Evolutionary conservation across 23 tunicate genomes (phyloP).

Genomic region (Pegea sp.): DNA sequence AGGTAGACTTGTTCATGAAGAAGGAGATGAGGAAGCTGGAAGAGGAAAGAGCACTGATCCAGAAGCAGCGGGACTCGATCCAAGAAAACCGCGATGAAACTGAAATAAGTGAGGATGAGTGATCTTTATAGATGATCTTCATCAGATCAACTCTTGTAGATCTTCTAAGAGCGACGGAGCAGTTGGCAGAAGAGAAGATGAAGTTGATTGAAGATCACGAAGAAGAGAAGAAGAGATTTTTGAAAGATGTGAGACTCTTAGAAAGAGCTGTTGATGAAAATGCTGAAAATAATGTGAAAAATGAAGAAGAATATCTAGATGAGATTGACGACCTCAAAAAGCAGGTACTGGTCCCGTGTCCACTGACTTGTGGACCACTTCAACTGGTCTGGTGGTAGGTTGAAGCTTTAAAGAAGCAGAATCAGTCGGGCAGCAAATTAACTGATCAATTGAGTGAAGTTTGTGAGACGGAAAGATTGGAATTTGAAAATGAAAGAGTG

Average conservation of each 20-base stretch:
- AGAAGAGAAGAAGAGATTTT: conserved; percentile 26
- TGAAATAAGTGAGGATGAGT: conserved; percentile 34
- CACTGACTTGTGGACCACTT: background rate
- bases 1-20: conserved; percentile 7
- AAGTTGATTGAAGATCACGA: conserved; percentile 27
- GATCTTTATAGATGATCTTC: background rate
- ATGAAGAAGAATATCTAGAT: conserved; percentile 16
- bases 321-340: conserved; percentile 48
- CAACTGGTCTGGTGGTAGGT: conserved; percentile 13
- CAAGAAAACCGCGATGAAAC: conserved; percentile 30
- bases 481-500: conserved; percentile 63
- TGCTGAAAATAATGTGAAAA: conserved; percentile 21
- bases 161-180: conserved; percentile 35
- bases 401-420: conserved; percentile 39
- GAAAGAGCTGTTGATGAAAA: conserved; percentile 32
- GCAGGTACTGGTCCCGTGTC: conserved; percentile 14
- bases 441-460: conserved; percentile 38
- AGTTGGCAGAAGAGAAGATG: conserved; percentile 44
- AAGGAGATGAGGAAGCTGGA: conserved; percentile 15
- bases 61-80: conserved; percentile 51
- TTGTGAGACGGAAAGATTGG: conserved; percentile 41
- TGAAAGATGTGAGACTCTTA: conserved; percentile 27
- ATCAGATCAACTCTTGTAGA: conserved; percentile 4
- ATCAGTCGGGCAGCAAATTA: conserved; percentile 29
- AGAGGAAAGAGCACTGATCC: conserved; percentile 35